Conservation (phyloP, 2,113 vertebrate genomes). For the Semnornis frantzii region DNA sequence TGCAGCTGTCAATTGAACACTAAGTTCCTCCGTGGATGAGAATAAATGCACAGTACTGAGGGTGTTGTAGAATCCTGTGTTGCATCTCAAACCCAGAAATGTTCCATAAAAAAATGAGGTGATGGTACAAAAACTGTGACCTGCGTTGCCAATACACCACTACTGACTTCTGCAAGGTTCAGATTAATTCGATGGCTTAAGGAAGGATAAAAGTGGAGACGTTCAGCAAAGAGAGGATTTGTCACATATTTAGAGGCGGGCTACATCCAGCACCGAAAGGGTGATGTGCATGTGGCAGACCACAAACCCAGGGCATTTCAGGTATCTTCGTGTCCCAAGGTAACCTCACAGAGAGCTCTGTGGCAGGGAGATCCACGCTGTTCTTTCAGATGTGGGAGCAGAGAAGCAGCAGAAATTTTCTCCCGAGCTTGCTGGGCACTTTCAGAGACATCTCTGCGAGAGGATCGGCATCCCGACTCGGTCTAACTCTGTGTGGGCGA, state of each 20-base stretch:
- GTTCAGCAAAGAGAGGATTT: neutral
- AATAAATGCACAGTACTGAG: neutral
- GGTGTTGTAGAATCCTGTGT: too few species aligned
- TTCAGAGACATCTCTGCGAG: neutral
- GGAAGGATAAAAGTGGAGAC: neutral
- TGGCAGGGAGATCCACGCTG: accelerated
- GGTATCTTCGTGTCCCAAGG: accelerated
- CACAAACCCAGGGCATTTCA: neutral
- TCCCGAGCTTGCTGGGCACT: accelerated
- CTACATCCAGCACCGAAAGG: accelerated
- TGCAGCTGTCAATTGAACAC: too few species aligned
- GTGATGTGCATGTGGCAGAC: neutral
- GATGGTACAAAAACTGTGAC: neutral
- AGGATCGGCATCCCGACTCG: neutral
- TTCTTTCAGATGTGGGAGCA: neutral
- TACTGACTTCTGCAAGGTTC: neutral
- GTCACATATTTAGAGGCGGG: neutral
- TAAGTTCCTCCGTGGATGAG: neutral
- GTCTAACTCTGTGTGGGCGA: too few species aligned
- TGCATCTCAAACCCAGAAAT: neutral
- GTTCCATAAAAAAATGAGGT: neutral
- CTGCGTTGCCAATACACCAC: neutral
- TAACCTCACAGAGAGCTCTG: accelerated
- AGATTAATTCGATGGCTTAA: neutral
- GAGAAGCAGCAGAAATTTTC: neutral